Evolutionary conservation across 2,797 vertebrate genomes (phyloP).

Genomic region (Pteronotus mesoamericanus): DNA sequence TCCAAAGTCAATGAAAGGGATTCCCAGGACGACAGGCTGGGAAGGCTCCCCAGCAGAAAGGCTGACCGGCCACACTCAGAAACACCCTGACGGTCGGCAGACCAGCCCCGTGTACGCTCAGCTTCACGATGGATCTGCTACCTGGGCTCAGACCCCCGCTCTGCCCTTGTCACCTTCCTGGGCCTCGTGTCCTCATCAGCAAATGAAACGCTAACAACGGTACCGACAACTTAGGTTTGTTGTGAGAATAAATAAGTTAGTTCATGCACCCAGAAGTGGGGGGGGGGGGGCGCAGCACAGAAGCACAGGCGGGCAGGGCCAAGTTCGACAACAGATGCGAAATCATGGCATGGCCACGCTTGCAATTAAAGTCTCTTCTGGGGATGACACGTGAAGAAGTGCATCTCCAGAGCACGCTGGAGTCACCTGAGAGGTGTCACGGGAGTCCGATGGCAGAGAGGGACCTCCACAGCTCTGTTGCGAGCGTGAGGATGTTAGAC

Average conservation of each 20-base stretch:
- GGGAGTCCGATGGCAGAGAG: neutral
- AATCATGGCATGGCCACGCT: neutral
- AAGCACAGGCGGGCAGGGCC: fast-evolving
- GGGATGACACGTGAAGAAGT: neutral
- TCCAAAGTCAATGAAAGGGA: neutral
- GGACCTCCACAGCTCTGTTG: neutral
- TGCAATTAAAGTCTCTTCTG: neutral
- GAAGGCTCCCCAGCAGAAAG: neutral
- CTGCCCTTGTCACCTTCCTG: neutral
- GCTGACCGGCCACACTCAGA: neutral
- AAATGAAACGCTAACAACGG: neutral
- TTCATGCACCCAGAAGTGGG: neutral
- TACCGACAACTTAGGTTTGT: fast-evolving
- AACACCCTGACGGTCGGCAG: no score
- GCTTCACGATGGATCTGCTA: fast-evolving
- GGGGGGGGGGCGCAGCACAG: neutral
- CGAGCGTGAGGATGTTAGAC: neutral
- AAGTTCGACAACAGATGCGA: neutral
- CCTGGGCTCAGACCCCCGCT: neutral
- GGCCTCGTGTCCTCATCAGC: neutral
- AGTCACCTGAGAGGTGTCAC: neutral
- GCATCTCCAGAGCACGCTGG: neutral
- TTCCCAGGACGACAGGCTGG: neutral
- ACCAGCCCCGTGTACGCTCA: fast-evolving
- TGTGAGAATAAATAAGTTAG: neutral